Evolutionary conservation across 2,797 vertebrate species (phyloP), one percentile per base, ranked within the genome.

Genomic region (Pristis pectinata): DNA sequence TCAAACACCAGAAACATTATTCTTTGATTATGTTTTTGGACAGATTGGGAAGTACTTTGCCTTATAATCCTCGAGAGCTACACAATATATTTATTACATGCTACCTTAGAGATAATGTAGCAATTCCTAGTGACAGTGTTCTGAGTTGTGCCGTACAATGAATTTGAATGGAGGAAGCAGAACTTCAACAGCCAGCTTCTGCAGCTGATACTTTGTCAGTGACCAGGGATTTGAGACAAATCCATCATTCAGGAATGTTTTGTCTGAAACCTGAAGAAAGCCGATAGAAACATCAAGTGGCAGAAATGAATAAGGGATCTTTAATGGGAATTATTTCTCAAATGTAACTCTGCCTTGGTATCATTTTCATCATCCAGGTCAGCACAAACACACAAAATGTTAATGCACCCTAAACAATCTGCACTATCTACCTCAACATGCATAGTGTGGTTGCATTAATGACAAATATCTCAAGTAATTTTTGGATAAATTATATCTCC

Each of bases 211-310:
- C 10, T 74, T 41, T 74, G 17, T 34, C 3, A 53, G 70, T 74
- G 67, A 53, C 92, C 70, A 94, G 44, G 24, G 30, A 94, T 53
- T 10, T 27, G 24, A 94, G 41, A 15, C 10, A 94, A 74, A 94
- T 94, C 70, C 67, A 76, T 94, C 30, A 76, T 94, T 27, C 92
- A 53, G 27, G 92, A 27, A 67, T 74, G 72, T 74, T 94, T 94
- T 94, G 92, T 8, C 92, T 94, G 27, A 44, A 94, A 94, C 13
- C 41, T 76, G 41, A 76, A 72, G 44, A 94, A 74, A 74, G 44
- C 70, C 70, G 94, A 53, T 24, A 94, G 92, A 30, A 94, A 53
- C 44, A 94, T 74, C 41, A 94, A 72, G 6, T 15, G 72, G 92
- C 13, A 49, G 13, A 9, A 49, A 24, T 49, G 27, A 74, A 30